Conservation (phyloP, 2,113 vertebrate species). For the Gnathonemus echidnorhynchus region DNA sequence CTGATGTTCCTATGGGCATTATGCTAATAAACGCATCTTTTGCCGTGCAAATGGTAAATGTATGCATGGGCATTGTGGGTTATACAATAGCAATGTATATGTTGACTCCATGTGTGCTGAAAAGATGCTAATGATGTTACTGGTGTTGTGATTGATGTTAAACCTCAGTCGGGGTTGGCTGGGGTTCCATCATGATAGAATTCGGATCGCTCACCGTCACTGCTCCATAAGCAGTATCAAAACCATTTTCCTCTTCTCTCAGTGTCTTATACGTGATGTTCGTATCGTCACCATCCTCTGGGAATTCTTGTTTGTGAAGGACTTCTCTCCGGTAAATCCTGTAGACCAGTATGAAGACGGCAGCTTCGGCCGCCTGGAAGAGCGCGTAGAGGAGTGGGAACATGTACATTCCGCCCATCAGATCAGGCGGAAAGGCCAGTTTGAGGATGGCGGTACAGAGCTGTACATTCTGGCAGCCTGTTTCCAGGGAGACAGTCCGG, state of each 20-base stretch:
- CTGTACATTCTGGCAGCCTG: conserved; percentile 95
- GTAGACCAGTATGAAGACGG: conserved; percentile 82
- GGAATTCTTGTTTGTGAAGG: conserved; percentile 68
- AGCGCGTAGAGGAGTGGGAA: conserved; percentile 92
- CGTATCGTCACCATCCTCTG: conserved; percentile 69
- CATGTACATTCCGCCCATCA: conserved; percentile 93
- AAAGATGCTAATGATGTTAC: neutral
- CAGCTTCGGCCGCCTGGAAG: conserved; percentile 89
- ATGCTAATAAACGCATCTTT: neutral
- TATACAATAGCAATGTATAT: neutral
- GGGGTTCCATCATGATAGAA: conserved; percentile 61
- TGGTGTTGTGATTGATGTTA: conserved; percentile 23
- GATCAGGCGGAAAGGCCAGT: conserved; percentile 82
- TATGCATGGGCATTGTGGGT: neutral
- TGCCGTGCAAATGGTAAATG: neutral
- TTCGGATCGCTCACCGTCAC: conserved; percentile 66
- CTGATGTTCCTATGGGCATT: neutral
- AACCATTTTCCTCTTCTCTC: conserved; percentile 73
- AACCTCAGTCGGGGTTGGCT: conserved; percentile 50
- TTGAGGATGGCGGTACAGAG: conserved; percentile 95
- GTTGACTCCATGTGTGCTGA: neutral
- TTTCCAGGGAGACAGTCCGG: conserved; percentile 86
- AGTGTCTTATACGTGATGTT: conserved; percentile 85
- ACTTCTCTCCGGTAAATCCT: conserved; percentile 75
- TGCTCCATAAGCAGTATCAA: conserved; percentile 77